Evolutionary conservation across 2,888 invertebrate species (phyloP).

Genomic region (Mythimna albipuncta): DNA sequence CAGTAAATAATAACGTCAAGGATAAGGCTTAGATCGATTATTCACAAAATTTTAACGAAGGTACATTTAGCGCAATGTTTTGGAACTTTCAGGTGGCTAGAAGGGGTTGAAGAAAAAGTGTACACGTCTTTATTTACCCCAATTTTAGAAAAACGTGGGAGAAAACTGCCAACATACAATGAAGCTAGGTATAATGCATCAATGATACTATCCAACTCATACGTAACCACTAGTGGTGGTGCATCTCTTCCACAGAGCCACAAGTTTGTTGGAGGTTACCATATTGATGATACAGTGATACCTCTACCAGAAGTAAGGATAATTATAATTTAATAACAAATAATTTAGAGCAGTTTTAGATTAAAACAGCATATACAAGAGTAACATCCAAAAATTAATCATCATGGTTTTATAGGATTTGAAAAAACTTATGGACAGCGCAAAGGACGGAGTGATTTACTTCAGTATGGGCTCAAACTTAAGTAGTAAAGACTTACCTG

Average conservation of each 20-base stretch:
- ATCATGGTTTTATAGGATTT: conserved; percentile 72
- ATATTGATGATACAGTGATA: conserved; percentile 72
- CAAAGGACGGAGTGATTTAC: conserved; percentile 85
- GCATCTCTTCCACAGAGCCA: conserved; percentile 75
- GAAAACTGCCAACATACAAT: conserved; percentile 66
- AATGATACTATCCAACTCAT: conserved; percentile 76
- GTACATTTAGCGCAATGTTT: neutral
- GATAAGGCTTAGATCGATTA: neutral
- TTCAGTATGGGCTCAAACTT: conserved; percentile 88
- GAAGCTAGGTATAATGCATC: conserved; percentile 76
- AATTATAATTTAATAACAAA: neutral
- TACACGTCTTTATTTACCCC: conserved; percentile 67
- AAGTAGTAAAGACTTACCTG: conserved; percentile 78
- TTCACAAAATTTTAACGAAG: neutral
- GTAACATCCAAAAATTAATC: neutral
- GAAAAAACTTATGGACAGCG: conserved; percentile 79
- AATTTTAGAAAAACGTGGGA: conserved; percentile 68
- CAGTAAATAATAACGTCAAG: too few relatives aligned
- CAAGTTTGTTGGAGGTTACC: conserved; percentile 78
- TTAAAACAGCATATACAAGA: neutral
- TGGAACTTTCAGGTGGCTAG: conserved; percentile 14
- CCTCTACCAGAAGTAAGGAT: conserved; percentile 75
- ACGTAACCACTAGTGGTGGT: conserved; percentile 71
- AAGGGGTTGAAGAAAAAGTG: conserved; percentile 15
- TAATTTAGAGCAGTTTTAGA: neutral